These are phyloP conservation scores for Meleagris gallopavo DNA, from an alignment of 2,113 vertebrate genomes.

Conservation along the genomic window DNA sequence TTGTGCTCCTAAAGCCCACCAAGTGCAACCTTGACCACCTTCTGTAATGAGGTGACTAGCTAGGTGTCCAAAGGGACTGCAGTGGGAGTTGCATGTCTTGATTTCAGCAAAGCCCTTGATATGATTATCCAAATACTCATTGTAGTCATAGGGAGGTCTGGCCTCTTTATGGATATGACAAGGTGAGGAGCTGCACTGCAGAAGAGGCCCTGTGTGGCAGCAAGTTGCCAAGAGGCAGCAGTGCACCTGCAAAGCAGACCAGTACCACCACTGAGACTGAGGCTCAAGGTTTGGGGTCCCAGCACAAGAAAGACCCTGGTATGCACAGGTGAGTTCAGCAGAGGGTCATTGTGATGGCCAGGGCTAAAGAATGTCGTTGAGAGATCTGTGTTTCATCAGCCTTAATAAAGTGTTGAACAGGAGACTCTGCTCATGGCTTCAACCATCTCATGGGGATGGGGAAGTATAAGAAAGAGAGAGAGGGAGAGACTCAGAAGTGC, in stretches of 20 bases:
- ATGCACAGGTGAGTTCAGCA: neutral
- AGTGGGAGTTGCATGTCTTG: neutral
- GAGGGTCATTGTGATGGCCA: neutral
- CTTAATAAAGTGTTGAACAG: neutral
- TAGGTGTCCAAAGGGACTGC: rapidly evolving
- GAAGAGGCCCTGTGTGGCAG: neutral
- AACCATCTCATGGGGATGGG: neutral
- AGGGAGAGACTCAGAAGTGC: neutral
- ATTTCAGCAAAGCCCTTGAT: neutral
- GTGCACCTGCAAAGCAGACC: neutral
- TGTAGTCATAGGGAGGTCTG: neutral
- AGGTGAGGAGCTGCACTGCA: neutral
- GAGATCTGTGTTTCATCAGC: neutral
- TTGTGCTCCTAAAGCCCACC: too few relatives aligned
- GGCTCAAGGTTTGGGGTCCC: neutral
- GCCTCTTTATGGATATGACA: neutral
- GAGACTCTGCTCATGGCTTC: neutral
- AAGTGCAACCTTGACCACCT: rapidly evolving
- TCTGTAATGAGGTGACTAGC: neutral
- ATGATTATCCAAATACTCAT: neutral
- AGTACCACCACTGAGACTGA: neutral
- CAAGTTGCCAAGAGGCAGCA: neutral
- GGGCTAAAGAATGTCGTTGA: neutral
- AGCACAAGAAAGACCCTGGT: neutral
- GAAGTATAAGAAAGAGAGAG: neutral